A percentile compares a stretch with the other conserved stretches of the same genome.
phyloP scores from a whole-genome alignment of 2,888 invertebrate species.

The Melieria omissa region DNA sequence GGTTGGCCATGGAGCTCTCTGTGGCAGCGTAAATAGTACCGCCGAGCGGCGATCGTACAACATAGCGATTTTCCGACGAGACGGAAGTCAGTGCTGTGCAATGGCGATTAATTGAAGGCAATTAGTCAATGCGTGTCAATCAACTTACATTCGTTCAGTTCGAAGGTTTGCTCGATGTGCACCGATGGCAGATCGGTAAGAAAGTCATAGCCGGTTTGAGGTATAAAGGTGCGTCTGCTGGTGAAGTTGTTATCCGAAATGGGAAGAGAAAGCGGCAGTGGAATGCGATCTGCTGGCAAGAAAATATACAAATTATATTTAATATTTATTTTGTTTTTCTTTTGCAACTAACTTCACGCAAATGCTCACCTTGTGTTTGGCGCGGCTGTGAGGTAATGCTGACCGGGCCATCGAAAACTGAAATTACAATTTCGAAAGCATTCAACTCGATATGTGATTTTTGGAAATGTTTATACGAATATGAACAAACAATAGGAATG shows the following conservation, averaged over 20 bases:
- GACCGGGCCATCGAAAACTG: slow-evolving; percentile 59
- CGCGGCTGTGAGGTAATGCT: slow-evolving; percentile 61
- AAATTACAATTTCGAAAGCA: slow-evolving; percentile 24
- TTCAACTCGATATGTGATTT: neutral
- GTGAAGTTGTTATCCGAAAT: slow-evolving; percentile 53
- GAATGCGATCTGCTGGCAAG: neutral
- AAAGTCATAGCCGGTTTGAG: slow-evolving; percentile 77
- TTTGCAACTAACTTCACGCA: too few relatives aligned
- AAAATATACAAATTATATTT: neutral
- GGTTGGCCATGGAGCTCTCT: slow-evolving; percentile 73
- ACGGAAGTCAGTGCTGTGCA: slow-evolving; percentile 64
- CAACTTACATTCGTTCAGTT: slow-evolving; percentile 76
- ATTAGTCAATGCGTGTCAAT: too few relatives aligned
- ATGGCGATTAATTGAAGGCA: neutral
- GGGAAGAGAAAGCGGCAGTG: slow-evolving; percentile 57
- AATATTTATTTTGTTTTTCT: slow-evolving; percentile 1
- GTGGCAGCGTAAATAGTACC: slow-evolving; percentile 81
- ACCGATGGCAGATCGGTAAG: slow-evolving; percentile 76
- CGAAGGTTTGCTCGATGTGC: slow-evolving; percentile 83
- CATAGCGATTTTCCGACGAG: slow-evolving; percentile 79
- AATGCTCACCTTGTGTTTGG: neutral
- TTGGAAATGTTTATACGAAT: neutral
- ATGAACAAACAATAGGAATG: neutral
- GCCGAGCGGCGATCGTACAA: slow-evolving; percentile 77
- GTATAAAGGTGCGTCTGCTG: slow-evolving; percentile 61